Conservation (phyloP, 2,888 invertebrate species). For the Toxonevra muliebris region DNA sequence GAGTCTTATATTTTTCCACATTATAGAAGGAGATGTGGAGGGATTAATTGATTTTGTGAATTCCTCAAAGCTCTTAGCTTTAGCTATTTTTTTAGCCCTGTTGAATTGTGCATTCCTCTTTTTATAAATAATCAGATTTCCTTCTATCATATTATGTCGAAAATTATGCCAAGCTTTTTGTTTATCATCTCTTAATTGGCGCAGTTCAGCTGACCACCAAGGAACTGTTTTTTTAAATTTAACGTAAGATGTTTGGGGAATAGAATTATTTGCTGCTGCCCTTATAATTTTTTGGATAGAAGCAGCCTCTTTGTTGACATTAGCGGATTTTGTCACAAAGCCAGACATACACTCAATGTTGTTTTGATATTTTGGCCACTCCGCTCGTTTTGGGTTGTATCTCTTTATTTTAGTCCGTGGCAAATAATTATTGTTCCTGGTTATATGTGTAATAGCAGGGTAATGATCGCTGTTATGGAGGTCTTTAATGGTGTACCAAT, state of each 20-base stretch:
- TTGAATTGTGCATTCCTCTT: conserved; percentile 2
- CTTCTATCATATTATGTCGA: not conserved
- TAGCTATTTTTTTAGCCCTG: not conserved
- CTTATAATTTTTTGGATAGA: not conserved
- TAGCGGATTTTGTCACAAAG: not conserved
- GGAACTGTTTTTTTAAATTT: not conserved
- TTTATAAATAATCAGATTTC: not conserved
- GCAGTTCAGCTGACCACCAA: not conserved
- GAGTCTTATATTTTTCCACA: conserved; percentile 6
- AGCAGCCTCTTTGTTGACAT: not conserved
- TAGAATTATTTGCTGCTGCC: not conserved
- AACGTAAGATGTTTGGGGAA: not conserved
- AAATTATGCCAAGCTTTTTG: not conserved
- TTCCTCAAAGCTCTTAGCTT: not conserved
- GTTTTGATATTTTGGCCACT: not conserved
- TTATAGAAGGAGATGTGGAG: not conserved
- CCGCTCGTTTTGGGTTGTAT: not conserved
- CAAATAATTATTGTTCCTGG: not conserved
- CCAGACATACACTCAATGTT: not conserved
- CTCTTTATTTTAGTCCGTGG: not conserved
- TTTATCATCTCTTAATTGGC: not conserved
- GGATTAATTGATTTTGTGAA: conserved; percentile 1
- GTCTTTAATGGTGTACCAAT: conserved; percentile 15
- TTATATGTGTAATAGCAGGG: not conserved
- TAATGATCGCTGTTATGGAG: conserved; percentile 18